Conservation (phyloP, 2,113 vertebrate genomes). For the Serinus canaria region DNA sequence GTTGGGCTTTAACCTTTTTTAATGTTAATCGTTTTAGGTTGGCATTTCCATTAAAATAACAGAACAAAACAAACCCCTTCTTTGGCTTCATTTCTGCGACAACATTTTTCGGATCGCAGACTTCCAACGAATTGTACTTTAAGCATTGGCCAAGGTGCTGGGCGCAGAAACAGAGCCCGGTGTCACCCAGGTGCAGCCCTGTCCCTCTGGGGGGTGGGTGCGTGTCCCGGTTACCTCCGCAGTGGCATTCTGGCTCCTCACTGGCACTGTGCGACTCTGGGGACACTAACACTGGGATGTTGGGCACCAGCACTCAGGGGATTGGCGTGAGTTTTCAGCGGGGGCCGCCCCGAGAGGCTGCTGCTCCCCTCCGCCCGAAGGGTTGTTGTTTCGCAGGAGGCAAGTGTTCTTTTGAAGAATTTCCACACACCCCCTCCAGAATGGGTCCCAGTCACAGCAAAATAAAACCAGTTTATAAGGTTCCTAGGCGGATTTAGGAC, state of each 20-base stretch:
- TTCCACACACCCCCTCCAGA: neutral
- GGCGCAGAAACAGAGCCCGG: neutral
- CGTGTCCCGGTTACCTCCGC: neutral
- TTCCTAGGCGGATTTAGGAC: neutral
- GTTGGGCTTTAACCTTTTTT: neutral
- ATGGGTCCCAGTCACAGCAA: neutral
- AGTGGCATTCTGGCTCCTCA: neutral
- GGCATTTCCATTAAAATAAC: slow-evolving; percentile 52
- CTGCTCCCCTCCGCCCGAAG: neutral
- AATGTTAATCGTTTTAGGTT: slow-evolving; percentile 44
- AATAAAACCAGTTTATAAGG: neutral
- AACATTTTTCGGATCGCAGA: neutral
- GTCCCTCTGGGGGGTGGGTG: neutral
- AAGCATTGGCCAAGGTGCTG: neutral
- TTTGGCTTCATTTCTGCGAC: neutral
- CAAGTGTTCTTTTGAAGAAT: neutral
- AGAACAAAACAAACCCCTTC: neutral
- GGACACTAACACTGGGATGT: accelerated
- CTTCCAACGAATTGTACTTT: neutral
- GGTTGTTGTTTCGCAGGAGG: neutral
- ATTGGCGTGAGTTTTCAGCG: neutral
- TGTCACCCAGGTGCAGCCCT: neutral
- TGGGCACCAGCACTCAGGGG: neutral
- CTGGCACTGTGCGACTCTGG: neutral
- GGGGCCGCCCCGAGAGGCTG: neutral